These are phyloP conservation scores for Anoplolepis gracilipes DNA, from an alignment of 1,140 invertebrate species.

Conservation along the genomic window DNA sequence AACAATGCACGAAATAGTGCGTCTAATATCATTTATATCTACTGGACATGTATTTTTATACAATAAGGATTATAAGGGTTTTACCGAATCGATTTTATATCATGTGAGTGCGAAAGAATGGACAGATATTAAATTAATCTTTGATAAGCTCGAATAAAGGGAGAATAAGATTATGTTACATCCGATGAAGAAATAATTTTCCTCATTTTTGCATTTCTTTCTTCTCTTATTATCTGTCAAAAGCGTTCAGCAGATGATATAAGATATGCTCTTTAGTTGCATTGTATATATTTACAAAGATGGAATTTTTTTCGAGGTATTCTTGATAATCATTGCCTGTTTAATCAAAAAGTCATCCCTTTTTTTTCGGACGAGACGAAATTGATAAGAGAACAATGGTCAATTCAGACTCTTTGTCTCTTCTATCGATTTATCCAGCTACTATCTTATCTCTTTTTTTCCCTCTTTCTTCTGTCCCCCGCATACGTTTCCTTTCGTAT, in stretches of 20 bases:
- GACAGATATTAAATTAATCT: background rate
- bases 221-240: background rate
- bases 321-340: background rate
- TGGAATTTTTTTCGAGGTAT: too few relatives aligned
- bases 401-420: conserved; percentile 1
- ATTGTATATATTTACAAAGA: too few relatives aligned
- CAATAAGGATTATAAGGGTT: background rate
- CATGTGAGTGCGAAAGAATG: background rate
- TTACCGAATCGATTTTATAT: background rate
- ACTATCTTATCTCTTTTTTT: background rate
- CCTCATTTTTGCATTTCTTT: background rate
- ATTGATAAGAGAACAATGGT: background rate
- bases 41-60: background rate
- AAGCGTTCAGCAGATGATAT: background rate
- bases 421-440: conserved; percentile 20
- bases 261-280: too few relatives aligned
- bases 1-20: too few relatives aligned
- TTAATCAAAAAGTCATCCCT: background rate
- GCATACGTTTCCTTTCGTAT: background rate
- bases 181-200: background rate
- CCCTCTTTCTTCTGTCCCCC: too few relatives aligned
- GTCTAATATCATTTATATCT: background rate
- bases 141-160: background rate
- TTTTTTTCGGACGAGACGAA: conserved; percentile 1
- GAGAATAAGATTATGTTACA: background rate